These are phyloP conservation scores for Chaetops frenatus DNA, from an alignment of 2,113 vertebrate species.

Conservation along the genomic window DNA sequence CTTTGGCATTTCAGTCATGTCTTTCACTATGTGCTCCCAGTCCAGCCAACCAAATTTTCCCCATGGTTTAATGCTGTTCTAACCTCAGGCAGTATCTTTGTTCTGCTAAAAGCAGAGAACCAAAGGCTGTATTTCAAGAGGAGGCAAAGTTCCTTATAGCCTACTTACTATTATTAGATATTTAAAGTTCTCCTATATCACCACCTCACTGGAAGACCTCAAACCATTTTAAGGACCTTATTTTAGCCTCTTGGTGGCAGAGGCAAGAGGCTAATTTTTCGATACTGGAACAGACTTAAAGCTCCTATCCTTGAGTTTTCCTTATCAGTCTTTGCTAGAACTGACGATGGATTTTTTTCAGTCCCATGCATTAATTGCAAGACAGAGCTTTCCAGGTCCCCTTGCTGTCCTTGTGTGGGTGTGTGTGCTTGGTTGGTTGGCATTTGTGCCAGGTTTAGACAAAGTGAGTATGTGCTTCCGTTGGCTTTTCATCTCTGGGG, in stretches of 20 bases:
- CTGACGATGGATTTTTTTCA: background rate
- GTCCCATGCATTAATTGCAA: background rate
- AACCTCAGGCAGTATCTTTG: background rate
- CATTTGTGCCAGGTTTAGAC: background rate
- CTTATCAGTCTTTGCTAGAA: background rate
- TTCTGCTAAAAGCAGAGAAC: background rate
- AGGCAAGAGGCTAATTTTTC: background rate
- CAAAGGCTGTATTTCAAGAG: slow-evolving; percentile 9
- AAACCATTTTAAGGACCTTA: slow-evolving; percentile 8
- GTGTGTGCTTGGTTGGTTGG: background rate
- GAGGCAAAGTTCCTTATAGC: background rate
- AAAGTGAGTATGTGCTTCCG: background rate
- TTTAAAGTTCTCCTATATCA: slow-evolving; percentile 2
- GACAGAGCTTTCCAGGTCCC: background rate
- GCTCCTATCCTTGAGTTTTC: background rate
- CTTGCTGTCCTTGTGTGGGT: background rate
- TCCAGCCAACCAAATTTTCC: background rate
- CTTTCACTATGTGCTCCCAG: background rate
- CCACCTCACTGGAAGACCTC: background rate
- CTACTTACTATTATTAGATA: slow-evolving; percentile 42
- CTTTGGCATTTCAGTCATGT: background rate
- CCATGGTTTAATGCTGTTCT: background rate
- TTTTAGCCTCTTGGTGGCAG: background rate
- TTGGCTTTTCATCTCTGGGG: background rate
- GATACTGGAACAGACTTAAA: background rate